Percentiles rank a stretch among this genome's conserved stretches.
Evolutionary conservation across 2,113 vertebrate genomes (phyloP).

Genomic region (Nestor notabilis): DNA sequence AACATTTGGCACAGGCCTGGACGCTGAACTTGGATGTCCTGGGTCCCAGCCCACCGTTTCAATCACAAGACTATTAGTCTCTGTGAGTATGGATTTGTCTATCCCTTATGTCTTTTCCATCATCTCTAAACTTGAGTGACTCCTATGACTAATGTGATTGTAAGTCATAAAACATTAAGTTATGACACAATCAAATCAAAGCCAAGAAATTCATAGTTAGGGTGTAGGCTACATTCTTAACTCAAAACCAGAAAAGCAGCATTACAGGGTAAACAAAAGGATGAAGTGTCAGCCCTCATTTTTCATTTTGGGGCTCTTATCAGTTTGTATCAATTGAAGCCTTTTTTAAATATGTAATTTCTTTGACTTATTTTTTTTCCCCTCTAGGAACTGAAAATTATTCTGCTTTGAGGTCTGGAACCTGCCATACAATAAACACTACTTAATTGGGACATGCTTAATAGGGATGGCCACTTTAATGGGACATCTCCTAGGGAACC

Average conservation of each 20-base stretch:
- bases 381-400: constrained; percentile 68
- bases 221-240: constrained; percentile 71
- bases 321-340: constrained; percentile 67
- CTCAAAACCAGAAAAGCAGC: constrained; percentile 71
- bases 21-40: not conserved
- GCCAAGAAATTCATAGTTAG: constrained; percentile 73
- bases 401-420: constrained; percentile 69
- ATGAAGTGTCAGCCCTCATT: constrained; percentile 62
- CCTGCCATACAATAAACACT: constrained; percentile 71
- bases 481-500: constrained; percentile 73
- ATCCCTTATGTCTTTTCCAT: constrained; percentile 59
- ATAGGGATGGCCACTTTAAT: constrained; percentile 71
- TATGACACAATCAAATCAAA: constrained; percentile 67
- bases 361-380: constrained; percentile 61
- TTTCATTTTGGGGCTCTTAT: constrained; percentile 66
- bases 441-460: constrained; percentile 71
- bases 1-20: not conserved
- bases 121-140: constrained; percentile 69
- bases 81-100: constrained; percentile 44
- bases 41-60: not conserved
- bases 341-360: constrained; percentile 61
- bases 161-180: constrained; percentile 72
- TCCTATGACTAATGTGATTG: constrained; percentile 71
- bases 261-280: constrained; percentile 67
- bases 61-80: not conserved